Base-by-base conservation (phyloP, 2,797 vertebrate species). In the Lepidocolaptes lacrymiger region DNA sequence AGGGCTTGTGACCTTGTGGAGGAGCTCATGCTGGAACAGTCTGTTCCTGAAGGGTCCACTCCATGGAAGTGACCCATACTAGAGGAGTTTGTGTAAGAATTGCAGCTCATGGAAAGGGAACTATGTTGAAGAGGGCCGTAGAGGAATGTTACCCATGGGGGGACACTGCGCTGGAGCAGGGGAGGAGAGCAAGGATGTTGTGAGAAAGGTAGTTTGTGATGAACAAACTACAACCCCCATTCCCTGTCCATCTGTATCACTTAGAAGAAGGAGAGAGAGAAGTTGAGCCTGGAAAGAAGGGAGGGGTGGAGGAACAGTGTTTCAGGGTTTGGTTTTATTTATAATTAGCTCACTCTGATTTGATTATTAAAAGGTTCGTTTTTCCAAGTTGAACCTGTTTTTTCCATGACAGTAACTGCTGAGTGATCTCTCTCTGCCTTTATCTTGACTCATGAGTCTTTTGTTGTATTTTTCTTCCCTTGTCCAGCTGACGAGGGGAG, bases 51-150 rank as follows among this genome's bases (percentile, higher is more conserved):
- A 75, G 52, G 32, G 17, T 59, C 23, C 5, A 16, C 5, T 9
- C 39, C 0, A 0, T n/a, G 22, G 24, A 8, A 85, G 24, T n/a
- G 20, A 63, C 32, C 2, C 7, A 6, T 1, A 0, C 7, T 56
- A 34, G 17, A 79, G 20, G 13, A 41, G 19, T 49, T 63, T 2
- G 1, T 68, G 21, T 39, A 61, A 68, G 30, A 30, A 28, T 27
- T 56, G 19, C 34, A 27, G 39, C 10, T 20, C 0, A 0, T 39
- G 19, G 27, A 62, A 78, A 19, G 21, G 37, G 22, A 12, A 9
- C 18, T 6, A 1, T 58, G 37, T 13, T 51, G 37, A 16, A 52
- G 39, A 58, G 34, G 7, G 26, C 52, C 2, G 5, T 10, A 6
- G 36, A 55, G 30, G 10, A 43, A 24, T 64, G 14, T 64, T n/a